Conservation (phyloP, 2,113 vertebrate species). For the Empidonax alnorum region DNA sequence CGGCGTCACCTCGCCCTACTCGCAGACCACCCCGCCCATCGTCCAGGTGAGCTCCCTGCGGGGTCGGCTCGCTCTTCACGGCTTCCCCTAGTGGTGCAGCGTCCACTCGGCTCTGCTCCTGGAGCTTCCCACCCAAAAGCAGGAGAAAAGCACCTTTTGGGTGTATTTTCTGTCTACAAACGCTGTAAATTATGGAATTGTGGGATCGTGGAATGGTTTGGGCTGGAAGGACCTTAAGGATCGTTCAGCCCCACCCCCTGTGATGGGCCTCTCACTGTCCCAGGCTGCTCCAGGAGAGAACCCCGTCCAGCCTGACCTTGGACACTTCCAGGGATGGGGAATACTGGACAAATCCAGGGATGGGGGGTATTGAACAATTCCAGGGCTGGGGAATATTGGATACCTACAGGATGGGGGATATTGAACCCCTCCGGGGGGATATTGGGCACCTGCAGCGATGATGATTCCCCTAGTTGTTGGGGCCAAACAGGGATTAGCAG, state of each 20-base stretch:
- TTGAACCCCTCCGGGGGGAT: background rate
- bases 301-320: background rate
- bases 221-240: background rate
- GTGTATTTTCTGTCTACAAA: rapidly evolving
- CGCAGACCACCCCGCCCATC: slow-evolving; percentile 87
- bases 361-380: background rate
- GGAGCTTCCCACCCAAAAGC: rapidly evolving
- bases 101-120: rapidly evolving
- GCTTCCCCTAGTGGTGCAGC: rapidly evolving
- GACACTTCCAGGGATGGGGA: background rate
- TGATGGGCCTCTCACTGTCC: background rate
- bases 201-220: rapidly evolving
- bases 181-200: rapidly evolving
- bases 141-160: background rate
- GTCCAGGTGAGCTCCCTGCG: slow-evolving; percentile 83
- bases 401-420: background rate
- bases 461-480: rapidly evolving
- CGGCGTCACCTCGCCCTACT: slow-evolving; percentile 91
- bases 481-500: background rate
- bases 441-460: too few relatives aligned
- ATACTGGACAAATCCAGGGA: background rate
- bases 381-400: rapidly evolving
- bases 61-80: rapidly evolving
- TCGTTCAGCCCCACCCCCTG: background rate
- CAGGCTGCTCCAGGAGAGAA: background rate